Evolutionary conservation across 2,113 vertebrate species (phyloP), one percentile per base, ranked within the genome.

Genomic region (Hemichromis elongatus): DNA sequence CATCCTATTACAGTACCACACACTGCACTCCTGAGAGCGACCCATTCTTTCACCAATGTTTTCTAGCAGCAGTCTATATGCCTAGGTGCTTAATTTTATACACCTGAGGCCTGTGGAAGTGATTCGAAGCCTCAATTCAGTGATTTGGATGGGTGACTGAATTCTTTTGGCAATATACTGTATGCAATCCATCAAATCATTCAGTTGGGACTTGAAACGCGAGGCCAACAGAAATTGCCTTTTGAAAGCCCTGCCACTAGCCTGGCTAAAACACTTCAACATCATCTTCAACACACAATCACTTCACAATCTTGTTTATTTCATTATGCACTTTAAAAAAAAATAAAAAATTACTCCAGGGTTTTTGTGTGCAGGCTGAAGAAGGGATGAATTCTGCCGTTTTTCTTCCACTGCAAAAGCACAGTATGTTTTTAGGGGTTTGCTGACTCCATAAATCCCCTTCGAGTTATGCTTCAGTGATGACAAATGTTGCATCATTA

Each of bases 401-500:
- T 79, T 55, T 81, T 85, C 14, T 59, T 73, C 52, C 33, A 11
- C 4, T 82, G 16, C 54, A 79, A 52, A 75, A 78, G 26, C 28
- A 3, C 47, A 21, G 45, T 52, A 18, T 66, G 6, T 68, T 83
- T 90, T 55, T 45, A 68, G 19, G 75, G 24, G n/a, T 35, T 61
- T 86, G 81, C 68, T 82, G 81, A 81, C 82, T 37, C n/a, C 68
- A 90, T 80, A 70, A 86, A 90, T 85, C 77, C 33, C 18, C 61
- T 86, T 89, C 18, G 70, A 84, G 82, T 86, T 70, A 70, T 26
- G 83, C 80, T 86, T 84, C 68, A 77, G 59, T 83, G 77, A 81
- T 88, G 86, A 90, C 66, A 90, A 86, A 93, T 91, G 85, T 26
- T 66, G 77, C 40, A 30, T 35, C 8, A 11, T 81, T 53, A 77